Conservation (phyloP, 2,113 vertebrate species). For the Jacana jacana region DNA sequence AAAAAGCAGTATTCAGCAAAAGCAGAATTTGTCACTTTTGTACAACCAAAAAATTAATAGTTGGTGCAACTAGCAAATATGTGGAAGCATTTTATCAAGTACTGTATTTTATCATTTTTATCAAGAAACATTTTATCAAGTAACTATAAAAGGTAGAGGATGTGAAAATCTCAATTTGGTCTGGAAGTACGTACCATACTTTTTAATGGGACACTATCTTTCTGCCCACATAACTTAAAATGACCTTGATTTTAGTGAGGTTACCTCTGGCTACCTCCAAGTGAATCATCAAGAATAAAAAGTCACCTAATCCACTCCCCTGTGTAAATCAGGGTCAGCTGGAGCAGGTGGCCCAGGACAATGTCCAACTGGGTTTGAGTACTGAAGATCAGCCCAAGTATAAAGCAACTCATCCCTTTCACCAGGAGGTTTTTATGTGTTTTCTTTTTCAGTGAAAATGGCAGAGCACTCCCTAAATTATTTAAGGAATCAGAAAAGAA, state of each 20-base stretch:
- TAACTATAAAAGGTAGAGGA: neutral
- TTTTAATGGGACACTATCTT: neutral
- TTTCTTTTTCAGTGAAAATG: neutral
- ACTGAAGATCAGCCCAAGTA: neutral
- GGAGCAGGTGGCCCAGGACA: neutral
- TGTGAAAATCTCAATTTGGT: neutral
- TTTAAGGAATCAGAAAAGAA: neutral
- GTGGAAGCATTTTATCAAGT: neutral
- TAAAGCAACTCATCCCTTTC: neutral
- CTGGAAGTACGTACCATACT: neutral
- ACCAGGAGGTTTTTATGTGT: neutral
- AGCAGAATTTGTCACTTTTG: neutral
- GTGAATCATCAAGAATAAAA: neutral
- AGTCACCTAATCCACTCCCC: neutral
- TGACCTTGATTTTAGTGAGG: neutral
- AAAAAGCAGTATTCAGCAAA: neutral
- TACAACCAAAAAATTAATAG: neutral
- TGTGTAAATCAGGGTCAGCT: neutral
- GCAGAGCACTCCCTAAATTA: neutral
- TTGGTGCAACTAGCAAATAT: neutral
- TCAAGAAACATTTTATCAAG: neutral
- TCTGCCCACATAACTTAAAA: neutral
- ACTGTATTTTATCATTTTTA: too few relatives aligned
- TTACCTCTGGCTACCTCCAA: neutral
- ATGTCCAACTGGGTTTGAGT: neutral